Evolutionary conservation across 2,113 vertebrate genomes (phyloP).

Genomic region (Motacilla alba): DNA sequence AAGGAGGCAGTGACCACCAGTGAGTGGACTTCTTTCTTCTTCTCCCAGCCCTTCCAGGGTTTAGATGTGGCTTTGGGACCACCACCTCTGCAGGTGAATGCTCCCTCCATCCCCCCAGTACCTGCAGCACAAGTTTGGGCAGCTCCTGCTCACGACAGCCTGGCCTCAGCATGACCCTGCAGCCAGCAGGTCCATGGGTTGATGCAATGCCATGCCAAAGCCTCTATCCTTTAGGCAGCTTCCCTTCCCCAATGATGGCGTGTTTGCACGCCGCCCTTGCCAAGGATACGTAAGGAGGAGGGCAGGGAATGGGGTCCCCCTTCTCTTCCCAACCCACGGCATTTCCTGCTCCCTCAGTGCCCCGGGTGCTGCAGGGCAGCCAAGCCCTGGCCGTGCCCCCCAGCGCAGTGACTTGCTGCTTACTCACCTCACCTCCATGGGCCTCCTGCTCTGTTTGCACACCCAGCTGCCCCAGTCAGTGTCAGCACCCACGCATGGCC

Average conservation of each 20-base stretch:
- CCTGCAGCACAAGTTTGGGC: not conserved
- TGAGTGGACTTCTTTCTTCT: not conserved
- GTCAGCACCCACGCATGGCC: not conserved
- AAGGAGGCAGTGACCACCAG: not conserved
- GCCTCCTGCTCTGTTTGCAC: not conserved
- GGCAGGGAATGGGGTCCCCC: not conserved
- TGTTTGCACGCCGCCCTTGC: not conserved
- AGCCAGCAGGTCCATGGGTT: not conserved
- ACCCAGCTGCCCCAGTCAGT: not conserved
- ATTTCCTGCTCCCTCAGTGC: not conserved
- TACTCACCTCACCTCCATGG: not conserved
- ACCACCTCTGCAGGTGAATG: fast-evolving
- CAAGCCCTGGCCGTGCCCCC: not conserved
- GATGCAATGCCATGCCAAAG: not conserved
- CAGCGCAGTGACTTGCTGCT: slow-evolving; percentile 14
- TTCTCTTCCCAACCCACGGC: not conserved
- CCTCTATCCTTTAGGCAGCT: not conserved
- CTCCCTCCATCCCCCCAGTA: not conserved
- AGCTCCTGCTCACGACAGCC: fast-evolving
- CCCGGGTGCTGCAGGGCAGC: fast-evolving
- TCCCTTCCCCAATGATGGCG: not conserved
- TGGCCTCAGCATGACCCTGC: not conserved
- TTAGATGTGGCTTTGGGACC: not conserved
- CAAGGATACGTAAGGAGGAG: not conserved
- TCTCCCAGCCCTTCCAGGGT: not conserved